Percentiles rank a stretch among this genome's conserved stretches.
Conservation (phyloP, 1,140 invertebrate genomes). For the Wiebesia pumilae region DNA sequence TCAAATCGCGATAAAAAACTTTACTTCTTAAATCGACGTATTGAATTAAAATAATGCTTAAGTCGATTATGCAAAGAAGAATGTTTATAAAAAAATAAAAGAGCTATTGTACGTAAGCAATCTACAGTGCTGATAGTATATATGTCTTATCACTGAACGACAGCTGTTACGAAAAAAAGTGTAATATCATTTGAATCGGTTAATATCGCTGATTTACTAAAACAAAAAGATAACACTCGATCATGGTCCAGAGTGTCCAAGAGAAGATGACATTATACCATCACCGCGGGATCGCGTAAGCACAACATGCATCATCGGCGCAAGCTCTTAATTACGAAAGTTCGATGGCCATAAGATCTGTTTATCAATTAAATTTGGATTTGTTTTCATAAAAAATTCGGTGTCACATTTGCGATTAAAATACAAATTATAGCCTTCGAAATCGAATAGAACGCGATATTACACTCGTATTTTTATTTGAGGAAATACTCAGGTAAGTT, state of each 20-base stretch:
- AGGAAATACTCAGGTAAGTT: not conserved
- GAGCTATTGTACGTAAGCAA: constrained; percentile 66
- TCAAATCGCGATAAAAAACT: not conserved
- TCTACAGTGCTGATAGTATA: constrained; percentile 67
- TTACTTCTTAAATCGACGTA: not conserved
- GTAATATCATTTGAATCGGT: constrained; percentile 56
- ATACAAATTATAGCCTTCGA: constrained; percentile 30
- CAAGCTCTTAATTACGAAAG: constrained; percentile 70
- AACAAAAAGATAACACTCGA: constrained; percentile 54
- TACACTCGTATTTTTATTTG: constrained; percentile 42
- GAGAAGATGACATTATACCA: constrained; percentile 68
- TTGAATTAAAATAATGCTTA: not conserved
- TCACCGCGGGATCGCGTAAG: constrained; percentile 73
- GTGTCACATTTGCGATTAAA: not conserved
- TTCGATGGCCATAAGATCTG: constrained; percentile 43
- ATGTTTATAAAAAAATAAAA: constrained; percentile 52
- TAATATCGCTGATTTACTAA: constrained; percentile 61
- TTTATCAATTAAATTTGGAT: not conserved
- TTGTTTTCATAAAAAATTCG: not conserved
- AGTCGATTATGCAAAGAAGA: not conserved
- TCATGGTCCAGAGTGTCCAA: constrained; percentile 63
- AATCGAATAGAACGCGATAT: not conserved
- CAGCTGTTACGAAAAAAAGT: constrained; percentile 53
- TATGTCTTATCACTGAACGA: constrained; percentile 62
- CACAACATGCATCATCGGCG: constrained; percentile 76